Percentiles rank a stretch among this genome's conserved stretches.
phyloP scores from a whole-genome alignment of 1,140 invertebrate genomes.

The Philotrypesis tridentata region DNA sequence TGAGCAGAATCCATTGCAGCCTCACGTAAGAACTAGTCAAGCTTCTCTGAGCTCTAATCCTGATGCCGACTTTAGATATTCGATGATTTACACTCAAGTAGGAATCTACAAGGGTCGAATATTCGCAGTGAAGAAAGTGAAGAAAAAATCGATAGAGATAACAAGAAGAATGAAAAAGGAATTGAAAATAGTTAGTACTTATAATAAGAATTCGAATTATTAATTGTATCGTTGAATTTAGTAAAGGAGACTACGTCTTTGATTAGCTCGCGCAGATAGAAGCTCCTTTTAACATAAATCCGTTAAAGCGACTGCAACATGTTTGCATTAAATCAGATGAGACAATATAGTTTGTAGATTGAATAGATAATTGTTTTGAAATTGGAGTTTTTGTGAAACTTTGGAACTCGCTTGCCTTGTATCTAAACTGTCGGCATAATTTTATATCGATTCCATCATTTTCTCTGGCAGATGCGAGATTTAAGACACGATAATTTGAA shows the following conservation, averaged over 20 bases:
- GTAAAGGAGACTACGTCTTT: too few relatives aligned
- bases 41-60: constrained; percentile 90
- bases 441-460: neutral
- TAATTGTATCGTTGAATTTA: too few relatives aligned
- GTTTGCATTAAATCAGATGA: too few relatives aligned
- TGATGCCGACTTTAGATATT: constrained; percentile 88
- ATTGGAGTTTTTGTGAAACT: too few relatives aligned
- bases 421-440: too few relatives aligned
- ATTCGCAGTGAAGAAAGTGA: constrained; percentile 90
- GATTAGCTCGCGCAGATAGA: too few relatives aligned
- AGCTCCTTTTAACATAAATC: too few relatives aligned
- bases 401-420: too few relatives aligned
- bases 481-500: constrained; percentile 93
- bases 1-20: constrained; percentile 64
- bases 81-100: constrained; percentile 89
- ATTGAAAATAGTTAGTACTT: constrained; percentile 87
- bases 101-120: constrained; percentile 91
- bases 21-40: constrained; percentile 85
- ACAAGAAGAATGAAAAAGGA: constrained; percentile 95
- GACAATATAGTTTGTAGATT: too few relatives aligned
- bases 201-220: too few relatives aligned
- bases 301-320: too few relatives aligned
- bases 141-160: constrained; percentile 91
- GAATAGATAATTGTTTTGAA: too few relatives aligned
- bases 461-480: constrained; percentile 84